A percentile compares a stretch with the other conserved stretches of the same genome.
Evolutionary conservation across 2,888 invertebrate genomes (phyloP).

Genomic region (Altica lythri): DNA sequence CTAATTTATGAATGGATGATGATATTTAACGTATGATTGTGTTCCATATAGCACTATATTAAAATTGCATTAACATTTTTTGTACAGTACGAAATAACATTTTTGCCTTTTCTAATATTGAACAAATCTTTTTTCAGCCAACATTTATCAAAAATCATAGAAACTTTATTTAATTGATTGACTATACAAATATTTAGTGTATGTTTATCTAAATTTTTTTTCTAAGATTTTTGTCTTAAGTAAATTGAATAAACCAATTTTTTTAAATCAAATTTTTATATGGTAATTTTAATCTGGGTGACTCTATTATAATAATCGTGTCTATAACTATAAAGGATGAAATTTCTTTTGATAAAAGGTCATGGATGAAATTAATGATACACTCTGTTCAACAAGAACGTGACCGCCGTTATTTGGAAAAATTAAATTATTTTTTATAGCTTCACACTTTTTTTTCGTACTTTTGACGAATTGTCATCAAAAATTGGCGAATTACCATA

Average conservation of each 20-base stretch:
- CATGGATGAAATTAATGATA: too few relatives aligned
- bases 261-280: not conserved
- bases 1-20: constrained; percentile 50
- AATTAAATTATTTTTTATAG: too few relatives aligned
- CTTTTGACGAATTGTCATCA: too few relatives aligned
- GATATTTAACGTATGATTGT: constrained; percentile 46
- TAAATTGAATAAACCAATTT: constrained; percentile 15
- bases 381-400: too few relatives aligned
- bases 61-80: constrained; percentile 46
- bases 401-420: too few relatives aligned
- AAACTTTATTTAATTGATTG: constrained; percentile 8
- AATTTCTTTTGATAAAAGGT: too few relatives aligned
- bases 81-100: constrained; percentile 43
- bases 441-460: too few relatives aligned
- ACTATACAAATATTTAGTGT: too few relatives aligned
- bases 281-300: too few relatives aligned
- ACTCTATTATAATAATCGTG: too few relatives aligned
- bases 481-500: too few relatives aligned
- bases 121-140: constrained; percentile 14
- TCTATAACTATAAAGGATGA: too few relatives aligned
- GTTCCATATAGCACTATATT: constrained; percentile 53
- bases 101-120: constrained; percentile 35
- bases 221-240: constrained; percentile 27
- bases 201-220: constrained; percentile 1
- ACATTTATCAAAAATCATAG: constrained; percentile 19